Percentiles rank a stretch among this genome's conserved stretches.
These are phyloP conservation scores for Corvus hawaiiensis DNA, from an alignment of 2,113 vertebrate genomes.

Conservation along the genomic window DNA sequence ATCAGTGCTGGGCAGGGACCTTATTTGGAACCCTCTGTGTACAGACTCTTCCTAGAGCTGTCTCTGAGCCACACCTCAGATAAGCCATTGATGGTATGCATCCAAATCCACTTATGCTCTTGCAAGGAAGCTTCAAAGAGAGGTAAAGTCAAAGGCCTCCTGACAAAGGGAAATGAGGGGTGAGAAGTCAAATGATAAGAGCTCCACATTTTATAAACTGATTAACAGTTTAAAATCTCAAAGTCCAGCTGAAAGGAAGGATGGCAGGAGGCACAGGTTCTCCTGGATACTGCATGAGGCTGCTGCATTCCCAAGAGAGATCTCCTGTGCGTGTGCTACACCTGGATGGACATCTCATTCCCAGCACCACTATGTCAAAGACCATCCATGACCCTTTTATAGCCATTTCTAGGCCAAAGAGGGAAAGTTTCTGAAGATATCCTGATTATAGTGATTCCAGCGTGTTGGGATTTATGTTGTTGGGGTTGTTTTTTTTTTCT, in stretches of 20 bases:
- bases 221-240: not conserved
- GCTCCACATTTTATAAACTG: not conserved
- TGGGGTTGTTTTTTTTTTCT: not conserved
- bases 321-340: not conserved
- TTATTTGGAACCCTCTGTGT: not conserved
- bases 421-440: not conserved
- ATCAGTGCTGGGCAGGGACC: not conserved
- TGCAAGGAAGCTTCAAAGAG: not conserved
- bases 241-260: not conserved
- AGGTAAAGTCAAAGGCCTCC: not conserved
- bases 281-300: not conserved
- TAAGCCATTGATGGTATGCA: not conserved
- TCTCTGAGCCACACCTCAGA: not conserved
- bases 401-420: not conserved
- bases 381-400: not conserved
- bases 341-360: not conserved
- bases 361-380: not conserved
- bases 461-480: rapidly evolving
- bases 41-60: not conserved
- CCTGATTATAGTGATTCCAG: not conserved
- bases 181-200: not conserved
- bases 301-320: not conserved
- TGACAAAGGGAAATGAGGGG: not conserved
- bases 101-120: not conserved
- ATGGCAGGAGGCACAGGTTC: rapidly evolving